Conservation (phyloP, 2,888 invertebrate genomes). For the Rhynchonema sp. region DNA sequence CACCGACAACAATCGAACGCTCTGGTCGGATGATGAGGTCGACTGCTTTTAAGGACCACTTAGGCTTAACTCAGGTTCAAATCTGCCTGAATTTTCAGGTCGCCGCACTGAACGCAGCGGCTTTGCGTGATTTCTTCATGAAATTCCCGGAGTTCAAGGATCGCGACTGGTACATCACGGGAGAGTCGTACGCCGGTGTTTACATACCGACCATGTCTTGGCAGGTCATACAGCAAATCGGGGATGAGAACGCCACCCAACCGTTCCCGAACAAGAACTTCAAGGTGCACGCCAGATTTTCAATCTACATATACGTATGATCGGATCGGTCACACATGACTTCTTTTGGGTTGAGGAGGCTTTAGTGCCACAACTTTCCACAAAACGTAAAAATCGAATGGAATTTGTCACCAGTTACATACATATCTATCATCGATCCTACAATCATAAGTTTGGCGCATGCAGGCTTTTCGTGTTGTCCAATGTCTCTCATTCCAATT, state of each 20-base stretch:
- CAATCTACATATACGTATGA: no score
- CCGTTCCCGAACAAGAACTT: slow-evolving; percentile 23
- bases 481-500: no score
- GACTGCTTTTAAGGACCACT: not conserved
- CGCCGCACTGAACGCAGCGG: slow-evolving; percentile 28
- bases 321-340: no score
- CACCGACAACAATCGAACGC: slow-evolving; percentile 19
- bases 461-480: no score
- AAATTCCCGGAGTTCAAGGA: slow-evolving; percentile 28
- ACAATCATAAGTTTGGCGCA: no score
- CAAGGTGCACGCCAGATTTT: no score
- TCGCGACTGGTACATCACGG: slow-evolving; percentile 31
- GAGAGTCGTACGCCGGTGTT: slow-evolving; percentile 34
- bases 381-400: no score
- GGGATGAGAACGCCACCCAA: no score
- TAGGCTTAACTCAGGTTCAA: not conserved
- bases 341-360: no score
- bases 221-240: slow-evolving; percentile 11
- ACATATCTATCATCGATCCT: no score
- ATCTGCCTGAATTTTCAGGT: slow-evolving; percentile 12
- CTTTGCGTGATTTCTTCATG: slow-evolving; percentile 29
- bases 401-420: no score
- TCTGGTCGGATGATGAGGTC: not conserved
- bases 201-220: slow-evolving; percentile 31
- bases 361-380: no score